phyloP scores from a whole-genome alignment of 2,797 vertebrate species.

The Gallinago solitaria region DNA sequence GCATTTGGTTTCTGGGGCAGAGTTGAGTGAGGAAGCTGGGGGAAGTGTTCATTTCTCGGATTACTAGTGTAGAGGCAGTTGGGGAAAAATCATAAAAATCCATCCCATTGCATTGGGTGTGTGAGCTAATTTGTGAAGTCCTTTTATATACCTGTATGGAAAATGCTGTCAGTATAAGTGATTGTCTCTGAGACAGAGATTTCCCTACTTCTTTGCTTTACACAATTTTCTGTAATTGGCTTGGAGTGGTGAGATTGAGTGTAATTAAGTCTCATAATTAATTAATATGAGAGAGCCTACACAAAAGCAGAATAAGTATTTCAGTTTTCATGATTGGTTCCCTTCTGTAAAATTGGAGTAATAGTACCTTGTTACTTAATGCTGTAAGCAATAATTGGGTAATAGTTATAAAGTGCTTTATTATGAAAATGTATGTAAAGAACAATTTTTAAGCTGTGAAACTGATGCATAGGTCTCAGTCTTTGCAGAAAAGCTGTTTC shows the following conservation, averaged over 20 bases:
- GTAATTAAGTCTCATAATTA: conserved; percentile 71
- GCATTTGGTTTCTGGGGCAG: conserved; percentile 39
- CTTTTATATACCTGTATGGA: neutral
- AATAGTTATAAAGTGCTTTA: conserved; percentile 51
- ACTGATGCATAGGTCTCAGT: neutral
- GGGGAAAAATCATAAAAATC: neutral
- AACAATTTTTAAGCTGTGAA: neutral
- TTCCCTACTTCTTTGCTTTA: conserved; percentile 34
- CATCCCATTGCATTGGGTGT: neutral
- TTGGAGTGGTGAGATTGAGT: conserved; percentile 49
- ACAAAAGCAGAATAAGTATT: conserved; percentile 39
- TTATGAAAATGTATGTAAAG: conserved; percentile 46
- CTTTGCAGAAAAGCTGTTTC: neutral
- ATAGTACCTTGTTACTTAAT: conserved; percentile 29
- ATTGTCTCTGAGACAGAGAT: conserved; percentile 1
- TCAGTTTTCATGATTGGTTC: conserved; percentile 16
- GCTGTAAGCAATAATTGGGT: conserved; percentile 48
- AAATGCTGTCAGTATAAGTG: neutral
- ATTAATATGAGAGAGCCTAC: conserved; percentile 63
- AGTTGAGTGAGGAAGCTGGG: neutral
- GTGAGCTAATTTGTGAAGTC: neutral
- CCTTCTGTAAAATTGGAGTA: neutral
- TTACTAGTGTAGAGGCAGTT: neutral
- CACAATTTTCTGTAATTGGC: conserved; percentile 49
- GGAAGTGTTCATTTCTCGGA: neutral